phyloP scores from a whole-genome alignment of 1,140 invertebrate genomes.

The Scaptodrosophila lebanonensis region DNA sequence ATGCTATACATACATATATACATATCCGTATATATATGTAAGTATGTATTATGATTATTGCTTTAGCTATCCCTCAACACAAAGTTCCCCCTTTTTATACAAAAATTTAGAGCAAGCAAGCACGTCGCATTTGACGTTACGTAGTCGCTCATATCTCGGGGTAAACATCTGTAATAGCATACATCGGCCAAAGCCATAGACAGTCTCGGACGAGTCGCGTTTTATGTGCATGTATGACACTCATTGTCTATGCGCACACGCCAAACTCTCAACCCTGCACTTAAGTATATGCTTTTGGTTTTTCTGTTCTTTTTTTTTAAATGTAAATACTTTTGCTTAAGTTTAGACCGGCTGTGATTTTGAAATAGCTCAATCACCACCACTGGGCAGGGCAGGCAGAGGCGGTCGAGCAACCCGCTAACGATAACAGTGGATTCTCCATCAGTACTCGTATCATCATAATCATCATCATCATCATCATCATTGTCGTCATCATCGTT shows the following conservation, averaged over 20 bases:
- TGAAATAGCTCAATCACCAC: conserved; percentile 51
- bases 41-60: conserved; percentile 53
- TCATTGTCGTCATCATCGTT: neutral
- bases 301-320: conserved; percentile 46
- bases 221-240: too few relatives aligned
- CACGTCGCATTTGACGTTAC: conserved; percentile 32
- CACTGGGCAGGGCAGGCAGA: neutral
- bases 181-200: too few relatives aligned
- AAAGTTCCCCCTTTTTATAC: conserved; percentile 45
- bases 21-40: conserved; percentile 12
- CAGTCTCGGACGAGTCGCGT: too few relatives aligned
- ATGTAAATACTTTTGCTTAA: conserved; percentile 70
- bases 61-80: conserved; percentile 48
- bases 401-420: too few relatives aligned
- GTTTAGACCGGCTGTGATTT: conserved; percentile 48
- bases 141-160: conserved; percentile 48
- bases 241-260: too few relatives aligned
- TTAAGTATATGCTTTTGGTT: conserved; percentile 22
- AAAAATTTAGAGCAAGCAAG: too few relatives aligned
- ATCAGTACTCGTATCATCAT: too few relatives aligned
- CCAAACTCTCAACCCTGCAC: conserved; percentile 1
- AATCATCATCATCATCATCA: too few relatives aligned
- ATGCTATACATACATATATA: conserved; percentile 22
- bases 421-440: too few relatives aligned
- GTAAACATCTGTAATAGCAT: conserved; percentile 64